These are phyloP conservation scores for Danio tinwini DNA, from an alignment of 2,797 vertebrate species.

Conservation along the genomic window DNA sequence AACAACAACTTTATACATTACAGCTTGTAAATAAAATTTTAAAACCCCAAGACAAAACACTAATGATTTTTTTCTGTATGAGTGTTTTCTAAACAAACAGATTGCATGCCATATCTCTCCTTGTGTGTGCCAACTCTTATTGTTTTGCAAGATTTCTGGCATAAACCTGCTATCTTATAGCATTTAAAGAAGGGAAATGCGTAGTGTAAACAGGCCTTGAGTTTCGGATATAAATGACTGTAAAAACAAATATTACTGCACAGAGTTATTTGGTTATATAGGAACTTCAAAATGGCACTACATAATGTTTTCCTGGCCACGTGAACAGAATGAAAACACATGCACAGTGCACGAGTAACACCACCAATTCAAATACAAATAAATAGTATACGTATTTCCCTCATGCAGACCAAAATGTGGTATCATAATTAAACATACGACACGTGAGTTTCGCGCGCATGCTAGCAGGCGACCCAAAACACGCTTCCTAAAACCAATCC, in stretches of 20 bases:
- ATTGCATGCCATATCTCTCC: background rate
- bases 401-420: background rate
- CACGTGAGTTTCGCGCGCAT: background rate
- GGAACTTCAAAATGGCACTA: background rate
- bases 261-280: background rate
- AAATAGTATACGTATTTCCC: background rate
- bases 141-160: conserved; percentile 12
- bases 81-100: background rate
- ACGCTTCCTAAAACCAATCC: background rate
- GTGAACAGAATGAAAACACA: background rate
- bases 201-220: background rate
- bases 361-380: background rate
- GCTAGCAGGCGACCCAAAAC: conserved; percentile 18
- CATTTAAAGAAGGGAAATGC: background rate
- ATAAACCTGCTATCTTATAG: background rate
- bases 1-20: background rate
- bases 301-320: background rate
- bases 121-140: background rate
- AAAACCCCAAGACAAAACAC: background rate
- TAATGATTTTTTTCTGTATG: background rate
- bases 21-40: background rate
- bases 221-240: background rate
- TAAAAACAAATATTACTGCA: background rate
- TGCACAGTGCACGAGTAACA: background rate
- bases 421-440: background rate